Evolutionary conservation across 1,140 invertebrate species (phyloP).

Genomic region (Bilobella aurantiaca): DNA sequence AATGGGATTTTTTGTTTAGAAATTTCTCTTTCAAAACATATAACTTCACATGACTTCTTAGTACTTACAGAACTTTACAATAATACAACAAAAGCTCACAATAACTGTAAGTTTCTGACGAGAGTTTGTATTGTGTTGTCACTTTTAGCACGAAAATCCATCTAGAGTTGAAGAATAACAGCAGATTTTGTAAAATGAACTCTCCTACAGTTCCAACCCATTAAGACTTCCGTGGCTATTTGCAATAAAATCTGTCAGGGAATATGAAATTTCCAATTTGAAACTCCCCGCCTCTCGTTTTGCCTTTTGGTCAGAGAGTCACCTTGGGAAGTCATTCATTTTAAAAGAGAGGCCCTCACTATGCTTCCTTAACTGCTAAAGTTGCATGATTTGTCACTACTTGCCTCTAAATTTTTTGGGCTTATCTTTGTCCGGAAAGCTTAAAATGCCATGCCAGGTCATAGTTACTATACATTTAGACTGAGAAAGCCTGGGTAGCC

Average conservation of each 20-base stretch:
- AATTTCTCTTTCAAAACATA: too few relatives aligned
- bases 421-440: conserved; percentile 18
- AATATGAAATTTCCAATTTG: not conserved
- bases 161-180: too few relatives aligned
- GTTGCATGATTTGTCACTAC: conserved; percentile 32
- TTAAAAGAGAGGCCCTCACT: not conserved
- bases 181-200: too few relatives aligned
- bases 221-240: not conserved
- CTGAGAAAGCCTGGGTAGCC: not conserved
- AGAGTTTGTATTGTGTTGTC: too few relatives aligned
- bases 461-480: not conserved
- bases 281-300: not conserved
- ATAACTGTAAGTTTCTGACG: too few relatives aligned
- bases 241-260: conserved; percentile 6
- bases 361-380: not conserved
- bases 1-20: too few relatives aligned
- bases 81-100: too few relatives aligned
- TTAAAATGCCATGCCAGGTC: not conserved
- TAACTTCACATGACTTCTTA: too few relatives aligned
- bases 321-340: not conserved
- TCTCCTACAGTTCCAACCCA: too few relatives aligned
- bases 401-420: conserved; percentile 18
- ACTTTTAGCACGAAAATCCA: too few relatives aligned
- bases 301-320: not conserved
- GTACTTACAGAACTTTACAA: too few relatives aligned